A percentile compares a stretch with the other conserved stretches of the same genome.
Evolutionary conservation across 2,888 invertebrate genomes (phyloP).

Genomic region (Oasisia sp.): DNA sequence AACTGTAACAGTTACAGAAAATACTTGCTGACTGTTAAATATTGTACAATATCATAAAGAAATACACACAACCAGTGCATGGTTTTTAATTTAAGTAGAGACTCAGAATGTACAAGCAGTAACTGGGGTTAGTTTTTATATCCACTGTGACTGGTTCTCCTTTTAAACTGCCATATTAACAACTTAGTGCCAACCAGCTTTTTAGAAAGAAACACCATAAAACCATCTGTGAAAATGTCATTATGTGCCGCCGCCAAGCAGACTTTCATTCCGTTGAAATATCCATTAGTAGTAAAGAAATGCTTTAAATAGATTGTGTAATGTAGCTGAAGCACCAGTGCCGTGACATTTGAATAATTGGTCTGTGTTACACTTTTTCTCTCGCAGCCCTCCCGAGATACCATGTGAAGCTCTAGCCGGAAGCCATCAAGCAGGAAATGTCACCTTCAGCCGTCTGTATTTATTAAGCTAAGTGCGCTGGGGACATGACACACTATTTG

Average conservation of each 20-base stretch:
- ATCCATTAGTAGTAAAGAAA: conserved; percentile 10
- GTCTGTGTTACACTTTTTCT: neutral
- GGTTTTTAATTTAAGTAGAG: too few species aligned
- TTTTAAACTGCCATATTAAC: neutral
- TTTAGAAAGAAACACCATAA: neutral
- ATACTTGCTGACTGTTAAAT: too few species aligned
- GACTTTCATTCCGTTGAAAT: neutral
- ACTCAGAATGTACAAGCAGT: neutral
- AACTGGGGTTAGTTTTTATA: neutral
- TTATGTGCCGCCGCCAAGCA: neutral
- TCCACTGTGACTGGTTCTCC: neutral
- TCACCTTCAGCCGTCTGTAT: conserved; percentile 6
- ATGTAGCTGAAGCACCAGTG: neutral
- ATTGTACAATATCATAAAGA: too few species aligned
- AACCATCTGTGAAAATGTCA: neutral
- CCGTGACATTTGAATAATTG: conserved; percentile 6
- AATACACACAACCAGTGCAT: too few species aligned
- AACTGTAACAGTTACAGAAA: neutral
- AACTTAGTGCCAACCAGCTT: neutral
- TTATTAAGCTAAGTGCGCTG: neutral
- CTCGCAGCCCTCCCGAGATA: neutral
- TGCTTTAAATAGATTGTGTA: conserved; percentile 6
- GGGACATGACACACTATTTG: neutral
- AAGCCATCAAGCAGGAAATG: conserved; percentile 17
- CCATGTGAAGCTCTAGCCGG: conserved; percentile 3